Base-by-base conservation (phyloP, 2,888 invertebrate species). In the Luperina nickerlii region DNA sequence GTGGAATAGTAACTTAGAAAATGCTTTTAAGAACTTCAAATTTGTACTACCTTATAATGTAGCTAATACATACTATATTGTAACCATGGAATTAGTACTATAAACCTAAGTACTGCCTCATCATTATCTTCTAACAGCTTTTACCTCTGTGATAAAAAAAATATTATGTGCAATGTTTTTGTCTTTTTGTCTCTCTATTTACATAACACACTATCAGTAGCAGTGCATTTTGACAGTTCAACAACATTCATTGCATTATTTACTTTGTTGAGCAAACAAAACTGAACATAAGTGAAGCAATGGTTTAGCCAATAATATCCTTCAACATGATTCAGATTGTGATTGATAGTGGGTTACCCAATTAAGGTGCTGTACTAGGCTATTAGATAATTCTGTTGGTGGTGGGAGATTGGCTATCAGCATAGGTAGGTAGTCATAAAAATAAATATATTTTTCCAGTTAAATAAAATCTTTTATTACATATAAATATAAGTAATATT, bases 381-480 rank as follows among this genome's bases (percentile, higher is more conserved):
- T n/a, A n/a, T 0, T 15, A 62, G n/a, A 57, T 48, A 57, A 65
- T 66, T 73, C 3, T 66, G 2, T 51, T 69, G 32, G 38, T 82
- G 74, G 38, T 73, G 75, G 78, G 20, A 27, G 24, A 45, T 57
- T n/a, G 8, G 18, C 11, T 54, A 54, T 24, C 24, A 24, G 20
- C 54, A 48, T 48, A n/a, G n/a, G n/a, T n/a, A n/a, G n/a, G n/a
- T n/a, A 60, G 57, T n/a, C n/a, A 60, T 60, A n/a, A 48, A 74
- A 83, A 76, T 76, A 85, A 84, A 72, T 51, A 24, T 60, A 62
- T 62, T 20, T 71, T 74, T 69, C 62, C 72, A 70, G 63, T 81
- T 81, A 73, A 82, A 83, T 86, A 85, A 89, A 88, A 86, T 90
- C 84, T 89, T 89, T 89, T 85, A 89, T 87, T 90, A 83, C 69